phyloP scores from a whole-genome alignment of 2,888 invertebrate genomes.

The Cyrtodaria siliqua region DNA sequence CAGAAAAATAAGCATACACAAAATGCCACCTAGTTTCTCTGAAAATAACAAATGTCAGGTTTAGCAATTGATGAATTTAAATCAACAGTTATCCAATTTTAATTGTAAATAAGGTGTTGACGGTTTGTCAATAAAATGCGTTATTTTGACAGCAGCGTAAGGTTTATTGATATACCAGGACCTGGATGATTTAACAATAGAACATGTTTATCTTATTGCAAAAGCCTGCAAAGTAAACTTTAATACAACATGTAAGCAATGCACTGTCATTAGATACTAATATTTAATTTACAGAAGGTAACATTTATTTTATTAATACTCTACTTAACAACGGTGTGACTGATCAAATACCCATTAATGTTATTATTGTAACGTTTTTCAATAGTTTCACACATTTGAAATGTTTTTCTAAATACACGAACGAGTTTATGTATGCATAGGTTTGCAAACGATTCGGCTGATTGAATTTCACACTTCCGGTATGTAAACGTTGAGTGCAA shows the following conservation, averaged over 20 bases:
- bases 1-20: too few species aligned
- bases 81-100: too few species aligned
- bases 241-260: background rate
- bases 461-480: constrained; percentile 24
- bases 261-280: background rate
- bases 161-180: too few species aligned
- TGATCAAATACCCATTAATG: constrained; percentile 37
- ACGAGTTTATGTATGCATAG: constrained; percentile 22
- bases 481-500: constrained; percentile 11
- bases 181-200: too few species aligned
- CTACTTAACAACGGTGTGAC: constrained; percentile 29
- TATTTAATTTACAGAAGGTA: constrained; percentile 25
- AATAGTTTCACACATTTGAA: constrained; percentile 39
- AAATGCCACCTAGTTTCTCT: too few species aligned
- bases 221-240: constrained; percentile 20
- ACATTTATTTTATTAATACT: constrained; percentile 24
- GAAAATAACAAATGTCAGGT: too few species aligned
- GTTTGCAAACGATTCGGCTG: background rate
- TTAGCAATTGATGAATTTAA: too few species aligned
- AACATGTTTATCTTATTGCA: constrained; percentile 13
- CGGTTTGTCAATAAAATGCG: too few species aligned
- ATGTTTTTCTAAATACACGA: constrained; percentile 41
- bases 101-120: too few species aligned
- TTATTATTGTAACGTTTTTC: constrained; percentile 40
- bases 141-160: too few species aligned